These are phyloP conservation scores for Stichodactyla helianthus DNA, from an alignment of 64 coral and sea anemone species.

Conservation along the genomic window DNA sequence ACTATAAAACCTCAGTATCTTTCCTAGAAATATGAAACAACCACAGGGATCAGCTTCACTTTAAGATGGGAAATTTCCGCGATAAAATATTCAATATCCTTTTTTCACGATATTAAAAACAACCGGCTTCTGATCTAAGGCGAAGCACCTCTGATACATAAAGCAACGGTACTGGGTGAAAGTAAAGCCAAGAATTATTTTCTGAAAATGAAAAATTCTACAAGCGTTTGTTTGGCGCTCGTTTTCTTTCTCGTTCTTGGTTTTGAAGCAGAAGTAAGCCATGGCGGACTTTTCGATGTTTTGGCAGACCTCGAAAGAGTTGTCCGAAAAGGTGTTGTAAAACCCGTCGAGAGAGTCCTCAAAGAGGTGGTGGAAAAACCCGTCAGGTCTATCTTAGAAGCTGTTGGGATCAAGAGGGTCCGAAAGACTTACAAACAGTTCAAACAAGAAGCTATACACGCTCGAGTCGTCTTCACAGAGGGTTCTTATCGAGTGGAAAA, in stretches of 20 bases:
- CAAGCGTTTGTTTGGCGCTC: background rate
- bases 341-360: conserved; percentile 44
- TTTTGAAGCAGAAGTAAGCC: background rate
- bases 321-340: background rate
- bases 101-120: too few species aligned
- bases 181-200: background rate
- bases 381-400: conserved; percentile 22
- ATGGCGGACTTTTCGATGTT: background rate
- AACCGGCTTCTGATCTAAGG: too few species aligned
- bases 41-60: too few species aligned
- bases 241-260: conserved; percentile 7
- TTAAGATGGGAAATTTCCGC: too few species aligned
- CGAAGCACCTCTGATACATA: too few species aligned
- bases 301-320: conserved; percentile 15
- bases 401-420: conserved; percentile 47
- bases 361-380: conserved; percentile 40
- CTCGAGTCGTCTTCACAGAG: conserved; percentile 58
- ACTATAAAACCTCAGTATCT: too few species aligned
- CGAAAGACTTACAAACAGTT: conserved; percentile 58
- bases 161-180: too few species aligned
- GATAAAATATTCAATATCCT: too few species aligned
- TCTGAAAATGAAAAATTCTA: background rate
- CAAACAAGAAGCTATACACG: conserved; percentile 34
- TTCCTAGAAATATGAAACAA: too few species aligned
- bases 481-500: conserved; percentile 56